phyloP scores from a whole-genome alignment of 2,797 vertebrate genomes.

The Sebastes diploproa region DNA sequence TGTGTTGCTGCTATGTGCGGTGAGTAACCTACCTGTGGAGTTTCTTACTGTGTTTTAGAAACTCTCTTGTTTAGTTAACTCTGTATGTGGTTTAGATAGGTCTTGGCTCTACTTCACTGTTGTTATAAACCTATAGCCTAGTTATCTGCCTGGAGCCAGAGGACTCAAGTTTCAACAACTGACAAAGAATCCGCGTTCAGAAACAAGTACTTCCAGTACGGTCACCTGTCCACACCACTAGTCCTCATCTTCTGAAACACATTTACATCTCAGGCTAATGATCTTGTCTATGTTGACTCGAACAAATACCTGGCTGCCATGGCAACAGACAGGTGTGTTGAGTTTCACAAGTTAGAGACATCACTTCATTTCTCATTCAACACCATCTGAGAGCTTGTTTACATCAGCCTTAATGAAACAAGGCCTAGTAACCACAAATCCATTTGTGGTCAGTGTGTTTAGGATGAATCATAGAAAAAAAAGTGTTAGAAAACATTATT shows the following conservation, averaged over 20 bases:
- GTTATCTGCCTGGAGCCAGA: background rate
- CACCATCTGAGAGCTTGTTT: background rate
- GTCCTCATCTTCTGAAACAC: background rate
- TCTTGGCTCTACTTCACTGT: too few relatives aligned
- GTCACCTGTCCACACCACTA: background rate
- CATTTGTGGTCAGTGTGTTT: background rate
- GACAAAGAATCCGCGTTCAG: too few relatives aligned
- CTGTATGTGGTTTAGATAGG: background rate
- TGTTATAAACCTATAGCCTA: too few relatives aligned
- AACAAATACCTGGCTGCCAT: constrained; percentile 8
- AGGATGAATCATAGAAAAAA: background rate
- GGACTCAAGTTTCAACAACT: background rate
- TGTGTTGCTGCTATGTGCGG: constrained; percentile 44
- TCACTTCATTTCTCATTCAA: too few relatives aligned
- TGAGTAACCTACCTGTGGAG: constrained; percentile 42
- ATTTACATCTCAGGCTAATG: background rate
- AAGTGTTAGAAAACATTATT: too few relatives aligned
- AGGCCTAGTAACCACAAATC: background rate
- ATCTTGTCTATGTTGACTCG: background rate
- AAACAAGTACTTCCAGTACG: background rate
- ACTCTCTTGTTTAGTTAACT: background rate
- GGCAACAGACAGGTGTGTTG: background rate
- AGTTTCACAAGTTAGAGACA: background rate
- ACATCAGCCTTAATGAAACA: background rate
- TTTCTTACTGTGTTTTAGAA: too few relatives aligned